phyloP scores from a whole-genome alignment of 2,113 vertebrate species.

The Channa argus region DNA sequence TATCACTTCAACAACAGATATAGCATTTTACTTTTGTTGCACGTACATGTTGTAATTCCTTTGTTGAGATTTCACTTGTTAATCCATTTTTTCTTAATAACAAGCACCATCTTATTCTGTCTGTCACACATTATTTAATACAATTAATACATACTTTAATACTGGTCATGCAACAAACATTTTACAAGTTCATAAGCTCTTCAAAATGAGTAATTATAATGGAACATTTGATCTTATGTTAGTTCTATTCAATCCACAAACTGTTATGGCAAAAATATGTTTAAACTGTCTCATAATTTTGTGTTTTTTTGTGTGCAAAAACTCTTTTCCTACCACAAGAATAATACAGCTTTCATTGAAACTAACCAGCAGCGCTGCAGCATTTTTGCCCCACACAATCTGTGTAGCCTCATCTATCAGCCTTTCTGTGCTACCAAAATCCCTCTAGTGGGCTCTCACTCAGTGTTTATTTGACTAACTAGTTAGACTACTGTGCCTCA shows the following conservation, averaged over 20 bases:
- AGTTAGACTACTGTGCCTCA: slow-evolving; percentile 76
- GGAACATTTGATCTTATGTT: too few species aligned
- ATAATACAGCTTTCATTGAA: neutral
- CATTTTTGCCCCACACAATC: neutral
- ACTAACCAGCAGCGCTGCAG: neutral
- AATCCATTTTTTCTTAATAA: slow-evolving; percentile 25
- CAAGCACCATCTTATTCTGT: slow-evolving; percentile 29
- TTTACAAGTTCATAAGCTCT: neutral
- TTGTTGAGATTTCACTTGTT: slow-evolving; percentile 33
- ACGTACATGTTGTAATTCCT: slow-evolving; percentile 33
- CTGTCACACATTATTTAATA: slow-evolving; percentile 6
- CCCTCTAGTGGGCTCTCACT: slow-evolving; percentile 59
- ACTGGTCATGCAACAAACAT: neutral
- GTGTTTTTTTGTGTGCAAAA: neutral
- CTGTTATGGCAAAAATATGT: too few species aligned
- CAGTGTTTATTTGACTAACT: slow-evolving; percentile 78
- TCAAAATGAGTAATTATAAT: too few species aligned
- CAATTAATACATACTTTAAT: neutral
- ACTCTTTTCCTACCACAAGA: neutral
- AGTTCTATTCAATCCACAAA: too few species aligned
- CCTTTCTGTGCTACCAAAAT: slow-evolving; percentile 40
- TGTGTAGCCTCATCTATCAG: slow-evolving; percentile 55
- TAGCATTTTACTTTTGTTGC: slow-evolving; percentile 29
- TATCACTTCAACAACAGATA: slow-evolving; percentile 24
- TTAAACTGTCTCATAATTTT: too few species aligned